Conservation (phyloP, 2,113 vertebrate genomes). For the Tonatia bakeri region DNA sequence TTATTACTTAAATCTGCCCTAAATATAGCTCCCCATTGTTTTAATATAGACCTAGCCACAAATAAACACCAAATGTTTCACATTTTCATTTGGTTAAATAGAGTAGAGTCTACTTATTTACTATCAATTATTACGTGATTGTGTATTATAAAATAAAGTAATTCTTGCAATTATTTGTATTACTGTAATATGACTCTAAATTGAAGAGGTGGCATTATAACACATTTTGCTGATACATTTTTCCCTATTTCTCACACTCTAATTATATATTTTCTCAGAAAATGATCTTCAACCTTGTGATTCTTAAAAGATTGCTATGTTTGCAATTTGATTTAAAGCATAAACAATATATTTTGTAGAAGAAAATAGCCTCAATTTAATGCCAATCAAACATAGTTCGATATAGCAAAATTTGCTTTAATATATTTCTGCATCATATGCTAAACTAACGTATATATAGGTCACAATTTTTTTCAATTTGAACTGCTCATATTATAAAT, state of each 20-base stretch:
- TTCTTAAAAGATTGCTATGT: background rate
- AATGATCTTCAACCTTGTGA: background rate
- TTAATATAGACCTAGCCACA: background rate
- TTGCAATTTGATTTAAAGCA: background rate
- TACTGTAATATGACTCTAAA: background rate
- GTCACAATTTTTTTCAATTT: background rate
- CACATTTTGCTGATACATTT: background rate
- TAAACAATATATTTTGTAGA: background rate
- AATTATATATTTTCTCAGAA: background rate
- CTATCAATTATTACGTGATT: background rate
- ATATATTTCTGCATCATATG: background rate
- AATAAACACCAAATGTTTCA: background rate
- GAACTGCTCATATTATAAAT: background rate
- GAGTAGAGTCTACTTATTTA: background rate
- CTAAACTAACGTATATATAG: background rate
- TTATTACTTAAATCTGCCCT: background rate
- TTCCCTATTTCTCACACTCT: background rate
- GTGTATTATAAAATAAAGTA: background rate
- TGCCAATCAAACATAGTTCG: background rate
- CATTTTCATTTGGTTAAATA: background rate
- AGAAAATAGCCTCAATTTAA: background rate
- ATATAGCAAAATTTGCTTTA: background rate
- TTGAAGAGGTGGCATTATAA: background rate
- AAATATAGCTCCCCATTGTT: background rate
- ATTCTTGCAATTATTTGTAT: background rate